phyloP scores from a whole-genome alignment of 2,888 invertebrate genomes.

The Erebia ligea region DNA sequence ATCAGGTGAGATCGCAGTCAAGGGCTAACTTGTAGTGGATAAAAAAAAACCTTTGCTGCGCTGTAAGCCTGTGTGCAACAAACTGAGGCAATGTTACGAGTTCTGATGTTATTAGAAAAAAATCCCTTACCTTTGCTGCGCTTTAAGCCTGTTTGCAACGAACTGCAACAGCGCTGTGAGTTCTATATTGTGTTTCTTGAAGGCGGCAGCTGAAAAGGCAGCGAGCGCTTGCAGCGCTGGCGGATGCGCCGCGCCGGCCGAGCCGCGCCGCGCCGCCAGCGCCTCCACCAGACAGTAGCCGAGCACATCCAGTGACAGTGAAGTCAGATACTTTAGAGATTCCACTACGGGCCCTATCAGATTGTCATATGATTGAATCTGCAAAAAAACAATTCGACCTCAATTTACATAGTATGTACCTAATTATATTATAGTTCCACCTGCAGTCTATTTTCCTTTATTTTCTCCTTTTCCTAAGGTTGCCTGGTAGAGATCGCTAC shows the following conservation, averaged over 20 bases:
- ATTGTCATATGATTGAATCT: constrained; percentile 97
- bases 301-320: constrained; percentile 97
- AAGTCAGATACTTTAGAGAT: constrained; percentile 97
- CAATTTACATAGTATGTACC: too few relatives aligned
- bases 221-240: constrained; percentile 97
- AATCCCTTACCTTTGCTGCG: constrained; percentile 91
- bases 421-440: too few relatives aligned
- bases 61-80: too few relatives aligned
- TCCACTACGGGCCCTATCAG: constrained; percentile 98
- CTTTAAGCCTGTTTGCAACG: constrained; percentile 98
- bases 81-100: too few relatives aligned
- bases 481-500: too few relatives aligned
- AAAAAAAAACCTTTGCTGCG: too few relatives aligned
- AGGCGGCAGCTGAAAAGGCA: constrained; percentile 97
- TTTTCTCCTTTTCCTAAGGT: too few relatives aligned
- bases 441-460: too few relatives aligned
- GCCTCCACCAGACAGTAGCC: constrained; percentile 98
- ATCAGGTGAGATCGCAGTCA: too few relatives aligned
- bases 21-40: too few relatives aligned
- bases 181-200: constrained; percentile 98
- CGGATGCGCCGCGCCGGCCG: constrained; percentile 92
- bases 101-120: too few relatives aligned
- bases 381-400: constrained; percentile 49
- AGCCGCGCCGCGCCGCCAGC: constrained; percentile 69
- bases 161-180: constrained; percentile 97